phyloP scores from a whole-genome alignment of 2,113 vertebrate species.

The Anhinga rufa region DNA sequence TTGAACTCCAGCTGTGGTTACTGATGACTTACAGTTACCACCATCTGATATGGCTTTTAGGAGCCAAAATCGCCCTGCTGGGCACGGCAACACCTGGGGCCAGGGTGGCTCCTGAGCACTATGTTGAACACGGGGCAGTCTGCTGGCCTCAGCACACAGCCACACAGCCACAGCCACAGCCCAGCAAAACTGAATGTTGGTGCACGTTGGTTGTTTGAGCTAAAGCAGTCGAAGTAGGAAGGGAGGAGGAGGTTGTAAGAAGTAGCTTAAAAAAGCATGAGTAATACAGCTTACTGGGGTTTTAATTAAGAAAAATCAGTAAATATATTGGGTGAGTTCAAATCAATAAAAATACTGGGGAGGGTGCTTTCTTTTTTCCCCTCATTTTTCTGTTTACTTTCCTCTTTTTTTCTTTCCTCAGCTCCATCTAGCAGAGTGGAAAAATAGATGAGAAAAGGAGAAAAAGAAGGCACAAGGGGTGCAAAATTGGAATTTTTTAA shows the following conservation, averaged over 20 bases:
- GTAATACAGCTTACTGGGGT: neutral
- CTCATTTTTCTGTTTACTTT: neutral
- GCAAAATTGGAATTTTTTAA: neutral
- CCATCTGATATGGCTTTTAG: neutral
- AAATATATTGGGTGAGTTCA: neutral
- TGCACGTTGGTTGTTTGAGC: fast-evolving
- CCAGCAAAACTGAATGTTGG: neutral
- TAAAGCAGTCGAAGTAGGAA: neutral
- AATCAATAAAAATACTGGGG: neutral
- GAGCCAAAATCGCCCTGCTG: neutral
- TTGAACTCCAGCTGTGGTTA: neutral
- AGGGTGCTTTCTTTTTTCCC: neutral
- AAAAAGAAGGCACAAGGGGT: neutral
- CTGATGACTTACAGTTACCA: neutral
- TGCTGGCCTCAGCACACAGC: neutral
- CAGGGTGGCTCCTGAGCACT: fast-evolving
- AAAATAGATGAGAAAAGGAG: neutral
- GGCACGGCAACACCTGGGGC: neutral
- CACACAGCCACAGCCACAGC: neutral
- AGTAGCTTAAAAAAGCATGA: neutral
- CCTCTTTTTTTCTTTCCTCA: neutral
- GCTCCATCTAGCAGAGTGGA: neutral
- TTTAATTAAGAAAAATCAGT: neutral
- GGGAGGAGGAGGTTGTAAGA: neutral
- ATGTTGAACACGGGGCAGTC: neutral